Base-by-base conservation (phyloP, 2,888 invertebrate genomes). In the Calameuta pallipes region DNA sequence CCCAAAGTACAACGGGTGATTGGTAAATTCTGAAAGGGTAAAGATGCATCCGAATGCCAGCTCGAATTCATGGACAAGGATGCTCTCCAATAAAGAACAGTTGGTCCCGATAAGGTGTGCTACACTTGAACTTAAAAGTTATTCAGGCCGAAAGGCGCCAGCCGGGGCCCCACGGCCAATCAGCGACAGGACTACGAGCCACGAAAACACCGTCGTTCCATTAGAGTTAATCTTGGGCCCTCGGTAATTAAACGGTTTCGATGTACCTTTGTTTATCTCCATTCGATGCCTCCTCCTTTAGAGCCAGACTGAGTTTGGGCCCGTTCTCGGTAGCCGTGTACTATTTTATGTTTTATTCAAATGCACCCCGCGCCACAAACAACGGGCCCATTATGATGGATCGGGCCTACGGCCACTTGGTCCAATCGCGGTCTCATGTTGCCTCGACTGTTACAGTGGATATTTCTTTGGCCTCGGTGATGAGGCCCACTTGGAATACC, bases 221-320 rank as follows among this genome's bases (percentile, higher is more conserved):
- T 90, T 90, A 89, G 89, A 85, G 87, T 87, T 90, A 89, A 90
- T 90, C 88, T 89, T 82, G 80, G 84, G 81, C 80, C 82, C 80
- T 79, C 81, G 84, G 88, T 89, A 90, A 90, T 90, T 90, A 90
- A 90, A 90, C 88, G 87, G 86, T 90, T 88, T 83, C 87, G 85
- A 87, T 89, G 88, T 87, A 87, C 85, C 85, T 86, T 87, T 87
- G 87, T 89, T 89, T 88, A 87, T 88, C 87, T 87, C 82, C 73
- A 9, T 23, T 75, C 82, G 81, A 75, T 78, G 82, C 79, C 80
- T 83, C 75, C 75, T 77, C 77, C 79, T 78, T 75, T 79, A 77
- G 77, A 41, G 68, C 34, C 69, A 37, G 69, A 74, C 75, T 73
- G 69, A 71, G 68, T 75, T 78, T 73, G 74, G 74, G 75, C 56